Evolutionary conservation across 2,797 vertebrate genomes (phyloP), one percentile per base, ranked within the genome.

Genomic region (Decapterus maruadsi): DNA sequence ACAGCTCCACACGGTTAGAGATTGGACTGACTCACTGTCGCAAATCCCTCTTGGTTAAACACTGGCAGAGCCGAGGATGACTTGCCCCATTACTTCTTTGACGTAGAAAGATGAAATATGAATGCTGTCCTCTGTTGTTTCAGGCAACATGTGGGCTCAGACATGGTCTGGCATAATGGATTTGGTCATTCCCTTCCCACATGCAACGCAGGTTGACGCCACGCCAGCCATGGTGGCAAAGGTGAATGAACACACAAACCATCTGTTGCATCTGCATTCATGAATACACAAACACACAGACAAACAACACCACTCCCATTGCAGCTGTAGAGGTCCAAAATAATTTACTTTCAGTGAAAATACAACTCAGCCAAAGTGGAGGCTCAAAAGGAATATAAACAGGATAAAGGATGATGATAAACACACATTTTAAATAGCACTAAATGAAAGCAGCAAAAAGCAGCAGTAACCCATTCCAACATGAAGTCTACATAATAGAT

Each of bases 61-160:
- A 64, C 61, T 66, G 64, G 68, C 87, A 68, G 55, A 68, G 70
- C 62, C 45, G 69, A 64, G 74, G 64, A 76, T 17, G 40, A 54
- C 63, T 13, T 50, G n/a, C 36, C 34, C 19, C 59, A 34, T 61
- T 45, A 70, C 29, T 61, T 72, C 60, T 62, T 22, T 13, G 13
- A 43, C n/a, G 20, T 43, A 14, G 22, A 74, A 38, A 55, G 43
- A 26, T 26, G 48, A 62, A 31, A 48, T 34, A 43, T 56, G 14
- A 65, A 50, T 50, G 29, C 66, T 51, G 12, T 84, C 43, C 68
- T 68, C 38, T 84, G 48, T 90, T 65, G 56, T 83, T 84, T 72
- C 83, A 99, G 98, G 98, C 45, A 99, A 99, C 94, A 99, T 99
- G 98, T 99, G 98, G 98, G 98, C 97, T 0, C 98, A 99, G 90